Percentiles rank a stretch among this genome's conserved stretches.
phyloP scores from a whole-genome alignment of 2,888 invertebrate genomes.

The Tiphia femorata region DNA sequence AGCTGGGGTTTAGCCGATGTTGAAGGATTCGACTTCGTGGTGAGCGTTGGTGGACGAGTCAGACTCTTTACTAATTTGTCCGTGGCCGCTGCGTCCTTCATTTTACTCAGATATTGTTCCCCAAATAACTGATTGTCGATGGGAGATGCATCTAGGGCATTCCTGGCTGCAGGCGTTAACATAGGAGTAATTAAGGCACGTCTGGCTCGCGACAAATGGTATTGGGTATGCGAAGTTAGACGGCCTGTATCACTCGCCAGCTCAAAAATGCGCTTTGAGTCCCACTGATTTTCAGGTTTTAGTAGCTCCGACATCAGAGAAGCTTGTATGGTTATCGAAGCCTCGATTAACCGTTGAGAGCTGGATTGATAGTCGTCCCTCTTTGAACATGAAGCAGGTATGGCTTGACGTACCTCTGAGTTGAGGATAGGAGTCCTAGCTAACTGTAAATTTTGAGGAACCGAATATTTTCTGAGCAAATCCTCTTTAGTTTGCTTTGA shows the following conservation, averaged over 20 bases:
- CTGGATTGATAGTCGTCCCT: conserved; percentile 16
- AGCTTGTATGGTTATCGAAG: conserved; percentile 14
- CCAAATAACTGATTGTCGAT: no score
- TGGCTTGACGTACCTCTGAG: conserved; percentile 1
- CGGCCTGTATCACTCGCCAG: conserved; percentile 18
- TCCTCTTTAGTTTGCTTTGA: no score
- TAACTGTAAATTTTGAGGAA: conserved; percentile 9
- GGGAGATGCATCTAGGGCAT: no score
- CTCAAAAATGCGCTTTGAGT: conserved; percentile 15
- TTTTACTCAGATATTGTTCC: no score
- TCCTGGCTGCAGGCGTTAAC: no score
- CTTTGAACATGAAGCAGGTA: background rate
- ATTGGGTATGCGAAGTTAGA: background rate
- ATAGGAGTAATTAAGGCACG: no score
- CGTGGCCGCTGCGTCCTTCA: no score
- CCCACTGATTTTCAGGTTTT: conserved; percentile 22
- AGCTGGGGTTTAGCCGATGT: no score
- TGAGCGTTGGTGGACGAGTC: no score
- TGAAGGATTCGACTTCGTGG: no score
- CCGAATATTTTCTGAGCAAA: conserved; percentile 20
- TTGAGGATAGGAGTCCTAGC: conserved; percentile 12
- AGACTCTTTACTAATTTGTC: no score
- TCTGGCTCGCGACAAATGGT: no score
- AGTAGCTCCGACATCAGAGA: conserved; percentile 9
- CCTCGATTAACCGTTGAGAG: conserved; percentile 7